A percentile compares a stretch with the other conserved stretches of the same genome.
Conservation (phyloP, 1,140 invertebrate genomes). For the Micrasema longulum region DNA sequence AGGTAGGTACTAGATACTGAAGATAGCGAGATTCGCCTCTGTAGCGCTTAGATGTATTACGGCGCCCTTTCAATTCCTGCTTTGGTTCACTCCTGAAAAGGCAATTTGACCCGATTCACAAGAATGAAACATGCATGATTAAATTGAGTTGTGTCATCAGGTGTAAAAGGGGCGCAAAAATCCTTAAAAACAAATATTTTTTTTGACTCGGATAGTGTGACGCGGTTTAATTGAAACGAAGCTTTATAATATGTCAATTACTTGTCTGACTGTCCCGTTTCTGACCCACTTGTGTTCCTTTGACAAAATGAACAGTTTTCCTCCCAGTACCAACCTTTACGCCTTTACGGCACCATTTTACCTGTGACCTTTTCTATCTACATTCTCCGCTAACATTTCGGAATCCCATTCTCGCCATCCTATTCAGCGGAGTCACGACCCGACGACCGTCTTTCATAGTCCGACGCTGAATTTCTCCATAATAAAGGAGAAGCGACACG, state of each 20-base stretch:
- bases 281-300: slow-evolving; percentile 17
- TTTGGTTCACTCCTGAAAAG: slow-evolving; percentile 17
- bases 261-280: slow-evolving; percentile 18
- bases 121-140: slow-evolving; percentile 12
- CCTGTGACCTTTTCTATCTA: slow-evolving; percentile 33
- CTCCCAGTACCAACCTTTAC: neutral
- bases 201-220: too few relatives aligned
- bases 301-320: slow-evolving; percentile 24
- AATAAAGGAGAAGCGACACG: slow-evolving; percentile 31
- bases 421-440: slow-evolving; percentile 36
- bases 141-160: neutral
- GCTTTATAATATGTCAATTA: neutral
- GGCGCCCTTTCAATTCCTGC: slow-evolving; percentile 35
- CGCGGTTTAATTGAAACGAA: neutral
- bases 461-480: slow-evolving; percentile 19
- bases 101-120: slow-evolving; percentile 30
- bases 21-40: slow-evolving; percentile 8
- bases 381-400: slow-evolving; percentile 38
- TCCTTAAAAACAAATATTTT: too few relatives aligned
- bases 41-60: neutral
- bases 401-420: slow-evolving; percentile 32
- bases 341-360: slow-evolving; percentile 27
- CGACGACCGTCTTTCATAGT: slow-evolving; percentile 32
- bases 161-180: too few relatives aligned
- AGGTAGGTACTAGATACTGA: slow-evolving; percentile 4